These are phyloP conservation scores for Myotis planiceps DNA, from an alignment of 2,797 vertebrate genomes.

Conservation along the genomic window DNA sequence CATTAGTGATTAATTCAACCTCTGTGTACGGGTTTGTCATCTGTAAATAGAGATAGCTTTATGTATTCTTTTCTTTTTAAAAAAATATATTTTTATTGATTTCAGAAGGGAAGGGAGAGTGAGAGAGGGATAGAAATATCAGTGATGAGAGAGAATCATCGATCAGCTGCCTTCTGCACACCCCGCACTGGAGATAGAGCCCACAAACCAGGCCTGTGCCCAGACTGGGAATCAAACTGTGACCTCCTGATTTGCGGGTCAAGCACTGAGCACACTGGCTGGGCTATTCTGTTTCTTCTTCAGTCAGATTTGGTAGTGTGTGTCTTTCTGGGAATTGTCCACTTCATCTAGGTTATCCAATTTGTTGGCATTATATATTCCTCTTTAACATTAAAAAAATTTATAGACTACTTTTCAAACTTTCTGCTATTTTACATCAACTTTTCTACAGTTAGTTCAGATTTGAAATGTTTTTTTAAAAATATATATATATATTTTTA, in stretches of 20 bases:
- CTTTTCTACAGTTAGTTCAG: slow-evolving; percentile 10
- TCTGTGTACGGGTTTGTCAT: not conserved
- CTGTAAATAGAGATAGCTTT: slow-evolving; percentile 4
- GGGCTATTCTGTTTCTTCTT: slow-evolving; percentile 1
- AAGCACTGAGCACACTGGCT: no score
- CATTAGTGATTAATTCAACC: not conserved
- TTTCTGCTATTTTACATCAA: slow-evolving; percentile 14
- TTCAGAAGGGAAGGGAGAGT: no score
- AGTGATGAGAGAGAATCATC: no score
- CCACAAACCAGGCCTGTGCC: no score
- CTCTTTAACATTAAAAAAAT: slow-evolving; percentile 32
- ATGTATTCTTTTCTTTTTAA: not conserved
- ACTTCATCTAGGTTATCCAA: slow-evolving; percentile 26
- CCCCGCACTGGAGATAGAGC: no score
- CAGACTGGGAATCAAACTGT: no score
- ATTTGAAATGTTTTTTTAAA: not conserved
- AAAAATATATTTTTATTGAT: no score
- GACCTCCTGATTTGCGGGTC: no score
- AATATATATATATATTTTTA: no score
- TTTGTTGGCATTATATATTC: not conserved
- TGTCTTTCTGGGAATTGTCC: slow-evolving; percentile 6
- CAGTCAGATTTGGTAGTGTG: not conserved
- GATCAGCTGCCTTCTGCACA: no score
- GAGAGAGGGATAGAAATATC: no score
- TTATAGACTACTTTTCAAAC: slow-evolving; percentile 34